Evolutionary conservation across 2,113 vertebrate species (phyloP).

Genomic region (Saiga tatarica): DNA sequence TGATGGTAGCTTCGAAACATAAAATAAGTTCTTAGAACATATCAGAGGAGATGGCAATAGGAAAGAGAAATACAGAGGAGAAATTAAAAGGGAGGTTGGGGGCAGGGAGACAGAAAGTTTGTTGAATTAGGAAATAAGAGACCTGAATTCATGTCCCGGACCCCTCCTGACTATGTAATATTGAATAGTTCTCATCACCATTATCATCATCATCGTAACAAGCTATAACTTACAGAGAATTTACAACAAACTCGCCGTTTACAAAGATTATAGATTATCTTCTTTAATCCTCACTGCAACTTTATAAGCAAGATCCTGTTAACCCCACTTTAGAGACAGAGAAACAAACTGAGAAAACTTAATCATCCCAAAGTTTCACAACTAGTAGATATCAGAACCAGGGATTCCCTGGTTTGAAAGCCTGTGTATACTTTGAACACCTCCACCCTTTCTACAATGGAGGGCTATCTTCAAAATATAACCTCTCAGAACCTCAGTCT

Average conservation of each 20-base stretch:
- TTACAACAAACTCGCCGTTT: not conserved
- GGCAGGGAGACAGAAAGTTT: not conserved
- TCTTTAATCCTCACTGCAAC: not conserved
- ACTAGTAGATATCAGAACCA: not conserved
- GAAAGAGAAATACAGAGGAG: not conserved
- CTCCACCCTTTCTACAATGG: not conserved
- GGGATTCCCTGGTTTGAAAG: not conserved
- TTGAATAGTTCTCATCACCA: not conserved
- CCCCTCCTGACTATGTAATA: not conserved
- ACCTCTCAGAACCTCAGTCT: not conserved
- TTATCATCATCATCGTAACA: not conserved
- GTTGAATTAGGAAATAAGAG: not conserved
- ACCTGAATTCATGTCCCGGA: not conserved
- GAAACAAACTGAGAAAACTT: not conserved
- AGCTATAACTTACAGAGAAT: not conserved
- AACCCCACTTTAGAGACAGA: not conserved
- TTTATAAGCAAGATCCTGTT: constrained; percentile 8
- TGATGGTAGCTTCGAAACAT: not conserved
- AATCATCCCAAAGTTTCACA: not conserved
- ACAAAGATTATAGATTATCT: not conserved
- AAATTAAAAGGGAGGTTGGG: not conserved
- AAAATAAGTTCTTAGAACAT: constrained; percentile 6
- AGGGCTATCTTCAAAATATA: not conserved
- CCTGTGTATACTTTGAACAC: not conserved
- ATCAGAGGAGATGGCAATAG: not conserved